These are phyloP conservation scores for Protobothrops flavoviridis DNA, from an alignment of 2,113 vertebrate species.

Conservation along the genomic window DNA sequence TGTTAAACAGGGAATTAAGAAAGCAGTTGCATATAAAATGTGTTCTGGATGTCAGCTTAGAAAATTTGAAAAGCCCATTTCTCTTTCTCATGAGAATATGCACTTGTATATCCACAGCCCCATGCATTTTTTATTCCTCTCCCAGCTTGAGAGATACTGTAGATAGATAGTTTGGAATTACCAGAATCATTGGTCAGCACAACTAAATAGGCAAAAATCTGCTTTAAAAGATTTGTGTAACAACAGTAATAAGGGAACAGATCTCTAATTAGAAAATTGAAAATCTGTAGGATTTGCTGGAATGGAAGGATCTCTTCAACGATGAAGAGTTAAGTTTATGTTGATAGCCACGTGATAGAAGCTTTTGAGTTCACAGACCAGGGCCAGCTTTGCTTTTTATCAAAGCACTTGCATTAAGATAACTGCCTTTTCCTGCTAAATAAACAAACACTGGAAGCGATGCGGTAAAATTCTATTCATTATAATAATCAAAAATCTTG, in stretches of 20 bases:
- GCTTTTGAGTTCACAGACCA: neutral
- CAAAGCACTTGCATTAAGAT: neutral
- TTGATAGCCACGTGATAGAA: neutral
- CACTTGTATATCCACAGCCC: neutral
- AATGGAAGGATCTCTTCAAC: neutral
- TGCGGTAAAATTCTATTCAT: neutral
- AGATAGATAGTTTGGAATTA: neutral
- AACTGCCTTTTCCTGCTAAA: neutral
- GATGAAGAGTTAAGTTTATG: neutral
- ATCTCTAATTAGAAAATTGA: neutral
- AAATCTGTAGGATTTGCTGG: neutral
- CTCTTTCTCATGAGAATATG: neutral
- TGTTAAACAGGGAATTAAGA: slow-evolving; percentile 30
- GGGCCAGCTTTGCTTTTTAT: neutral
- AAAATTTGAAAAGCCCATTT: slow-evolving; percentile 1
- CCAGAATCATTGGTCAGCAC: neutral
- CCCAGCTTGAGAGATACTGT: neutral
- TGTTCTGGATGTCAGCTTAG: slow-evolving; percentile 5
- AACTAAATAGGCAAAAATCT: neutral
- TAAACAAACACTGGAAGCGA: neutral
- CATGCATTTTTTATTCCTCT: neutral
- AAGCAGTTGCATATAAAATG: neutral
- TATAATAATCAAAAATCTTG: neutral
- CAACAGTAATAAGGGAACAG: neutral
- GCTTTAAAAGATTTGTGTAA: neutral